Evolutionary conservation across 2,888 invertebrate species (phyloP).

Genomic region (Holacanthella duospinosa): DNA sequence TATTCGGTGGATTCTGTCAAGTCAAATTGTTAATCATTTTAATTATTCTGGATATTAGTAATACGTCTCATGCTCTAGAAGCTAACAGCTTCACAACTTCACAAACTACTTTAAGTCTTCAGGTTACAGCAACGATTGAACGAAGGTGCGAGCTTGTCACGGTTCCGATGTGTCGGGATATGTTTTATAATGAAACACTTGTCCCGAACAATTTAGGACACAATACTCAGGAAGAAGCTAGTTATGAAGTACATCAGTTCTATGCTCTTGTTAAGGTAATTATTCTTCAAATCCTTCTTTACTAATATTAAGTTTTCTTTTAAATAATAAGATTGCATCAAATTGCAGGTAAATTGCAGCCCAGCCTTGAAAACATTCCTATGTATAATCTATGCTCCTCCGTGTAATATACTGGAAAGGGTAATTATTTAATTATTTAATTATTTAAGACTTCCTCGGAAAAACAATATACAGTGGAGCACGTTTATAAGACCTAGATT

Average conservation of each 20-base stretch:
- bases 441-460: no score
- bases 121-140: slow-evolving; percentile 45
- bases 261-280: slow-evolving; percentile 83
- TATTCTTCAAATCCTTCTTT: no score
- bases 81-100: background rate
- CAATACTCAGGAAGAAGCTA: slow-evolving; percentile 87
- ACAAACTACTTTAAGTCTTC: slow-evolving; percentile 28
- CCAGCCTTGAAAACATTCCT: no score
- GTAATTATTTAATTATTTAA: no score
- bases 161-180: slow-evolving; percentile 67
- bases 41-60: no score
- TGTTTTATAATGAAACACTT: slow-evolving; percentile 88
- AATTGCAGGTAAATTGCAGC: no score
- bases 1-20: no score
- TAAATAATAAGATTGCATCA: background rate
- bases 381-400: no score
- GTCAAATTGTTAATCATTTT: no score
- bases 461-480: no score
- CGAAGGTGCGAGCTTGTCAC: slow-evolving; percentile 89
- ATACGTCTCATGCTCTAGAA: background rate
- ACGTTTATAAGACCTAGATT: no score
- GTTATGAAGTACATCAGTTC: slow-evolving; percentile 82
- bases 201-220: slow-evolving; percentile 92
- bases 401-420: no score
- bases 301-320: background rate